Percentiles rank a stretch among this genome's conserved stretches.
Evolutionary conservation across 2,888 invertebrate genomes (phyloP).

Genomic region (Eledone cirrhosa): DNA sequence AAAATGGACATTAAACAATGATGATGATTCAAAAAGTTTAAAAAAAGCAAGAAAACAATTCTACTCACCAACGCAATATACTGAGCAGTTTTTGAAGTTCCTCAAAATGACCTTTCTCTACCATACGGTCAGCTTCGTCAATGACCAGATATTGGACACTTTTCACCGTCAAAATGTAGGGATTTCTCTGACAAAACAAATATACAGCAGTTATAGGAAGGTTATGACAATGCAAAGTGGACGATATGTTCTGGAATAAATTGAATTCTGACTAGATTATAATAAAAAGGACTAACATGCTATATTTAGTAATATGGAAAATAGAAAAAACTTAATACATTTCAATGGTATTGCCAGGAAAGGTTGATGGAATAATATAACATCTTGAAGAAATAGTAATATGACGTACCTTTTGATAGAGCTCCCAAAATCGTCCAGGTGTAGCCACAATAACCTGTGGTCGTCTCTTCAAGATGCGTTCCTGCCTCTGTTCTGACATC

Average conservation of each 20-base stretch:
- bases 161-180: constrained; percentile 59
- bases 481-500: constrained; percentile 92
- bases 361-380: too few relatives aligned
- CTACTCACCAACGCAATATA: too few relatives aligned
- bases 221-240: too few relatives aligned
- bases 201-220: not conserved
- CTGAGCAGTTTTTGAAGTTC: constrained; percentile 84
- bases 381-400: too few relatives aligned
- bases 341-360: too few relatives aligned
- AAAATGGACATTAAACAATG: too few relatives aligned
- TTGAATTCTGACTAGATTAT: too few relatives aligned
- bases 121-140: constrained; percentile 98
- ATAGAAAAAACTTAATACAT: too few relatives aligned
- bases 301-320: too few relatives aligned
- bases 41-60: not conserved
- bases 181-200: constrained; percentile 69
- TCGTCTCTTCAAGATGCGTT: constrained; percentile 78
- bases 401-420: constrained; percentile 77
- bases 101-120: constrained; percentile 94
- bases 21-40: too few relatives aligned
- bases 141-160: constrained; percentile 79
- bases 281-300: too few relatives aligned
- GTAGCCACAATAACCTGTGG: constrained; percentile 97
- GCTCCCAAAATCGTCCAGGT: constrained; percentile 96
- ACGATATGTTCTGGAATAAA: too few relatives aligned